Conservation (phyloP, 1,140 invertebrate species). For the Drosophila orosa region DNA sequence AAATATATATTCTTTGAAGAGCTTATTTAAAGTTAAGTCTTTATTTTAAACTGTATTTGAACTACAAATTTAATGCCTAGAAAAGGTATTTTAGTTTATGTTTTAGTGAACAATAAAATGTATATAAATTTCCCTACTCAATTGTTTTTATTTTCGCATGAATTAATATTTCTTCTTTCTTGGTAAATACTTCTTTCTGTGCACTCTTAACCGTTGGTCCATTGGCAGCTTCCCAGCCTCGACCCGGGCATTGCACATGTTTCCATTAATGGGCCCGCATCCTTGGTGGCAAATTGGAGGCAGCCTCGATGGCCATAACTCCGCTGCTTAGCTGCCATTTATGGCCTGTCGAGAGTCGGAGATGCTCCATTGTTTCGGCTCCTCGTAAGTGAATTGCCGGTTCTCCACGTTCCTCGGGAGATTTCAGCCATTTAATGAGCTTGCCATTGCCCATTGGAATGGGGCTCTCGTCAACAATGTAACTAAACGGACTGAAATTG, state of each 20-base stretch:
- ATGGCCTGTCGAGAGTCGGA: constrained; percentile 54
- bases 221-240: constrained; percentile 32
- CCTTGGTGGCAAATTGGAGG: constrained; percentile 80
- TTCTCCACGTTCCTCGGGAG: constrained; percentile 14
- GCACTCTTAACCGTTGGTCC: constrained; percentile 19
- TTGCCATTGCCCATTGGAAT: constrained; percentile 28
- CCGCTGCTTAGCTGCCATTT: constrained; percentile 74
- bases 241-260: constrained; percentile 52
- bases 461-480: constrained; percentile 21
- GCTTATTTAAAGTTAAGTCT: background rate
- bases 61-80: background rate
- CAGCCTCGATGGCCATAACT: constrained; percentile 68
- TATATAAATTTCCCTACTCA: background rate
- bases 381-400: constrained; percentile 43
- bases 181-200: constrained; percentile 1
- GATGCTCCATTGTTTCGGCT: constrained; percentile 45
- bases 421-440: constrained; percentile 52
- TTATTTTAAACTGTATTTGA: background rate
- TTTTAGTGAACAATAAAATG: background rate
- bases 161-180: background rate
- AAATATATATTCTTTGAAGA: background rate
- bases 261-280: constrained; percentile 77
- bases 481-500: constrained; percentile 37
- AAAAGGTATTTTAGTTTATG: too few relatives aligned
- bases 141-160: background rate